These are phyloP conservation scores for Hipposideros larvatus DNA, from an alignment of 2,797 vertebrate genomes.

Conservation along the genomic window DNA sequence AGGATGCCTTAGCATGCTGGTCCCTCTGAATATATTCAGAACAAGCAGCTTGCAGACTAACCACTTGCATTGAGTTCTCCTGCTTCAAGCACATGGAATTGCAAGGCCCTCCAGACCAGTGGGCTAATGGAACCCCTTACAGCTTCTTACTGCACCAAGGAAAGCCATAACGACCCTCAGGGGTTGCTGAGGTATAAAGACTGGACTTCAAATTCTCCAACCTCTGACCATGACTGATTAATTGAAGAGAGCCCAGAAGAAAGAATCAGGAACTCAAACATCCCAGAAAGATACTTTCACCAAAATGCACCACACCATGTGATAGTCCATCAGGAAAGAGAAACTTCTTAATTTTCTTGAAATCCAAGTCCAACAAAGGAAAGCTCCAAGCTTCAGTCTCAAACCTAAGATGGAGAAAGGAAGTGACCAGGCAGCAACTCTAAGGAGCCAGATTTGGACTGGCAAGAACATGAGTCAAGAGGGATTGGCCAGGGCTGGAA, in stretches of 20 bases:
- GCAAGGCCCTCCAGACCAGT: conserved; percentile 52
- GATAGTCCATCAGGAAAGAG: not conserved
- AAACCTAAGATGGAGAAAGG: conserved; percentile 52
- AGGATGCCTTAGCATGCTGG: not conserved
- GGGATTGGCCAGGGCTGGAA: not conserved
- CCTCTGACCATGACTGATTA: not conserved
- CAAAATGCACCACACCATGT: conserved; percentile 3
- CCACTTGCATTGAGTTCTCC: conserved; percentile 23
- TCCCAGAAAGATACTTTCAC: not conserved
- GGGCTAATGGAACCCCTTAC: not conserved
- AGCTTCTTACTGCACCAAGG: conserved; percentile 52
- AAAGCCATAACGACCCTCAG: conserved; percentile 35
- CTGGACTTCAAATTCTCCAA: conserved; percentile 62
- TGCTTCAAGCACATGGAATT: conserved; percentile 66
- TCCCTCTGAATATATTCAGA: conserved; percentile 67
- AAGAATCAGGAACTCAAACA: not conserved
- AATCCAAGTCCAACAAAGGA: conserved; percentile 32
- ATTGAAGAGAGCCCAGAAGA: not conserved
- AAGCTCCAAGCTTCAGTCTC: not conserved
- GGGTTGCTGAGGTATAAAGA: conserved; percentile 19
- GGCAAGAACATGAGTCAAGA: not conserved
- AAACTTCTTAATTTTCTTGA: conserved; percentile 45
- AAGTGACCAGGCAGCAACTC: not conserved
- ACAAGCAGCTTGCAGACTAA: conserved; percentile 59
- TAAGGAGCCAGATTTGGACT: conserved; percentile 13